Evolutionary conservation across 2,888 invertebrate genomes (phyloP).

Genomic region (Mythimna loreyi): DNA sequence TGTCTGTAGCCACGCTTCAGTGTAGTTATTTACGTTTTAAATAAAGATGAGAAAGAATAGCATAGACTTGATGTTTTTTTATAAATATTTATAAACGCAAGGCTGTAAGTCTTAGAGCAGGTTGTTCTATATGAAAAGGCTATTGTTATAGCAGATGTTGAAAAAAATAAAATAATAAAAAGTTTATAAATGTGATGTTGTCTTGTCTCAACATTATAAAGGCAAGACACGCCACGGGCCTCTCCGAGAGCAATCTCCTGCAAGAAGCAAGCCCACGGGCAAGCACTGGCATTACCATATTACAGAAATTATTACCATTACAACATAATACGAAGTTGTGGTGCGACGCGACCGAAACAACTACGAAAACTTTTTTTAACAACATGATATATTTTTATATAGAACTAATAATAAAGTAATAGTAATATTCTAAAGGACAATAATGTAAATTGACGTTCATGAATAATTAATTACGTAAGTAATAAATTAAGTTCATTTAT

Average conservation of each 20-base stretch:
- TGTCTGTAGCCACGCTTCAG: conserved; percentile 50
- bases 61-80: background rate
- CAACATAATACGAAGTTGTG: conserved; percentile 72
- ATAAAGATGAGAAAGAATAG: conserved; percentile 19
- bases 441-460: background rate
- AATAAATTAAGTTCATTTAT: conserved; percentile 15
- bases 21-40: conserved; percentile 38
- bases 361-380: conserved; percentile 43
- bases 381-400: background rate
- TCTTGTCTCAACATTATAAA: conserved; percentile 64
- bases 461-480: conserved; percentile 12
- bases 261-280: conserved; percentile 74
- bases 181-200: conserved; percentile 29
- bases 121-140: background rate
- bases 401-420: too few relatives aligned
- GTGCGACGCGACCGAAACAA: conserved; percentile 45
- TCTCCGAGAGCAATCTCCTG: conserved; percentile 74
- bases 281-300: conserved; percentile 78
- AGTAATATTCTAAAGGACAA: conserved; percentile 2
- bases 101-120: background rate
- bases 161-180: background rate
- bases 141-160: conserved; percentile 18
- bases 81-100: conserved; percentile 9
- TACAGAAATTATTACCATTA: conserved; percentile 82
- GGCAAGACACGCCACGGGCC: conserved; percentile 66